A percentile compares a stretch with the other conserved stretches of the same genome.
Conservation (phyloP, 2,113 vertebrate species). For the Rhizomys pruinosus region DNA sequence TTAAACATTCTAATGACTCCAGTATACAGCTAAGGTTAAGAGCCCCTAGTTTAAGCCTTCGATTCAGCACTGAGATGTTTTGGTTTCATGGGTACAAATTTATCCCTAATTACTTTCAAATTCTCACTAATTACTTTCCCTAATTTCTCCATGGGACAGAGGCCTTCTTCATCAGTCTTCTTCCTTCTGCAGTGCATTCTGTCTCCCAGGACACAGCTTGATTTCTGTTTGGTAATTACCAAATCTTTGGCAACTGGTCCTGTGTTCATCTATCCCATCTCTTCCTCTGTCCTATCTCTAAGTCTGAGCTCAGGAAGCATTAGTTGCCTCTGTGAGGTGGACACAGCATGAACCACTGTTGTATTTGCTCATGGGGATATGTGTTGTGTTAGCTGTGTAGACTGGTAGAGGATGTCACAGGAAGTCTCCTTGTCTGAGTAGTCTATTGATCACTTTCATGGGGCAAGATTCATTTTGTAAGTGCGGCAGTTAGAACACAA, state of each 20-base stretch:
- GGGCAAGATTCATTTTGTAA: not conserved
- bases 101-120: not conserved
- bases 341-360: not conserved
- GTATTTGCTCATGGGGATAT: not conserved
- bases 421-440: not conserved
- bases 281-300: accelerated
- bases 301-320: too few species aligned
- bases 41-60: not conserved
- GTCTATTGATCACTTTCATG: not conserved
- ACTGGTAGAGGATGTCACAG: not conserved
- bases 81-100: not conserved
- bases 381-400: not conserved
- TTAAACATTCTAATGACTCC: not conserved
- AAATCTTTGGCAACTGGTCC: not conserved
- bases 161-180: not conserved
- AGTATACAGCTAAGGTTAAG: not conserved
- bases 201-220: not conserved
- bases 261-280: not conserved
- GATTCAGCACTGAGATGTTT: not conserved
- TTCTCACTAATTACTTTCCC: too few species aligned
- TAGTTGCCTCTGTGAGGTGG: not conserved
- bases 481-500: not conserved
- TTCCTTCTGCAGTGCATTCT: not conserved
- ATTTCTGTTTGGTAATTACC: not conserved
- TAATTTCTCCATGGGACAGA: not conserved